phyloP scores from a whole-genome alignment of 2,797 vertebrate species.

The Craterocephalus amniculus region DNA sequence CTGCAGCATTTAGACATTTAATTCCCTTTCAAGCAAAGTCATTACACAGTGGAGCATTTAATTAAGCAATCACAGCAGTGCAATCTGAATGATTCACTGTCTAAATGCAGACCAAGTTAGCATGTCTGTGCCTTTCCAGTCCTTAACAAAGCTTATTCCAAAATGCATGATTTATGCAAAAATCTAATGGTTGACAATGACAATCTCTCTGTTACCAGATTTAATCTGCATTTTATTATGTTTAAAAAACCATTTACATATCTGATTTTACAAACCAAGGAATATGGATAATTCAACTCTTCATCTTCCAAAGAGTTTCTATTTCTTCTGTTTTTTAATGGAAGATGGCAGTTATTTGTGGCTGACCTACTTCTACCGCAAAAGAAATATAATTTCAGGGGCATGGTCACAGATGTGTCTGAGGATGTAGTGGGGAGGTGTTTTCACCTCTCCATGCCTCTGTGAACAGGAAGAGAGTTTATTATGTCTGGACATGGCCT shows the following conservation, averaged over 20 bases:
- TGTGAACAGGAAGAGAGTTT: conserved; percentile 56
- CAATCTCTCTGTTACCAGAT: not conserved
- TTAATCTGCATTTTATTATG: not conserved
- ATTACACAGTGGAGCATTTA: conserved; percentile 82
- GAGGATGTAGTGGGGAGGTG: conserved; percentile 56
- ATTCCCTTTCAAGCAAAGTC: conserved; percentile 80
- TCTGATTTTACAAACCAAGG: not conserved
- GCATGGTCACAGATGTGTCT: conserved; percentile 67
- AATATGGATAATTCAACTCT: conserved; percentile 21
- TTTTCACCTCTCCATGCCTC: conserved; percentile 61
- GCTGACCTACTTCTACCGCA: conserved; percentile 70
- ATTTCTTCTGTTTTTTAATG: conserved; percentile 31
- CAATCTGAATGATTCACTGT: conserved; percentile 77
- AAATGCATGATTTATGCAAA: conserved; percentile 13
- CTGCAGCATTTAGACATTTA: conserved; percentile 80
- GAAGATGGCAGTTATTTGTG: conserved; percentile 61
- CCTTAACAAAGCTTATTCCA: conserved; percentile 32
- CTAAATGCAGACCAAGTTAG: conserved; percentile 65
- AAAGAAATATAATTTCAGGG: conserved; percentile 50
- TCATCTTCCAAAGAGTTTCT: conserved; percentile 50
- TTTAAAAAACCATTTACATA: conserved; percentile 1
- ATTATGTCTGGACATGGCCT: conserved; percentile 61
- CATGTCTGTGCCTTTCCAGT: conserved; percentile 47
- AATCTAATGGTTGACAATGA: not conserved
- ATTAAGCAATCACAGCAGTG: conserved; percentile 80